Conservation (phyloP, 2,113 vertebrate species). For the Bothrops jararaca region DNA sequence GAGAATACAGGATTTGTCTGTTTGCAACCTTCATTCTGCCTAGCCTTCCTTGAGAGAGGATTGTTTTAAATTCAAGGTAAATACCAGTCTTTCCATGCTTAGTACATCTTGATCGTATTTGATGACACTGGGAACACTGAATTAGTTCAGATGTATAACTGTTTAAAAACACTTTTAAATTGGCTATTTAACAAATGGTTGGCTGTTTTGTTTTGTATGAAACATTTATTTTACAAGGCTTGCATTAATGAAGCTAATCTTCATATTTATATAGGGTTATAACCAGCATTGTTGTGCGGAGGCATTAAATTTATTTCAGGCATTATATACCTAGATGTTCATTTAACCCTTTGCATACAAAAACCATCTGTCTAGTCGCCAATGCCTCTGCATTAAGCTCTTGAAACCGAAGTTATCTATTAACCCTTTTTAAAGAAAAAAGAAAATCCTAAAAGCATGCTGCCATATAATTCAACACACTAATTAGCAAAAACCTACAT, state of each 20-base stretch:
- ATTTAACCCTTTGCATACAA: conserved; percentile 28
- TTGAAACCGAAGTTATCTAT: neutral
- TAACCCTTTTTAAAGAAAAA: neutral
- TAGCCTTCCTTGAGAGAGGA: neutral
- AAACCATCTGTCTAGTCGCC: conserved; percentile 30
- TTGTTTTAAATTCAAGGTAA: neutral
- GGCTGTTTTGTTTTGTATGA: neutral
- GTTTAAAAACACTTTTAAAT: neutral
- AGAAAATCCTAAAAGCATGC: conserved; percentile 41
- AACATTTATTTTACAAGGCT: neutral
- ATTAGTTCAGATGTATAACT: neutral
- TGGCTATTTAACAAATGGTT: neutral
- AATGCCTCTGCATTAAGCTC: conserved; percentile 26
- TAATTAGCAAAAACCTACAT: conserved; percentile 36
- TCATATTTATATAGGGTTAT: neutral
- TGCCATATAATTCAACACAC: conserved; percentile 18
- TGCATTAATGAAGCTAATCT: neutral
- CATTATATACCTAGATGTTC: conserved; percentile 34
- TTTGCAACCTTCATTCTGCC: neutral
- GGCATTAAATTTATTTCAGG: conserved; percentile 30
- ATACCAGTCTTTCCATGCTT: neutral
- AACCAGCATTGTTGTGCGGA: conserved; percentile 27
- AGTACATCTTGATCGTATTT: neutral
- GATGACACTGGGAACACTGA: neutral
- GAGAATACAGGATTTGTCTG: neutral